Evolutionary conservation across 2,797 vertebrate genomes (phyloP).

Genomic region (Microtus californicus): DNA sequence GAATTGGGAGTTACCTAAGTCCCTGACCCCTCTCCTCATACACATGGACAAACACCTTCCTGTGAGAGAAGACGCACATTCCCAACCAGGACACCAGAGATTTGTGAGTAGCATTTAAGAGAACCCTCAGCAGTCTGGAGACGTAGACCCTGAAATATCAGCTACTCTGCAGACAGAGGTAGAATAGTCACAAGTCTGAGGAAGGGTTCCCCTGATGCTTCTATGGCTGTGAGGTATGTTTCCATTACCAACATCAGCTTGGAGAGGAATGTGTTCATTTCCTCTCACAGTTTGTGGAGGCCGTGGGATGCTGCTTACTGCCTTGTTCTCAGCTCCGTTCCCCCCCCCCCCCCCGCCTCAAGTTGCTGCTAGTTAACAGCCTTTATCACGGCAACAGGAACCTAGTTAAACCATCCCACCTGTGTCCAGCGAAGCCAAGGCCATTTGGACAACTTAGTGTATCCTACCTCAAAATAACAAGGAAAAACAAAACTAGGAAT

Average conservation of each 20-base stretch:
- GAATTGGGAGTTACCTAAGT: background rate
- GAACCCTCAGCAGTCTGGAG: background rate
- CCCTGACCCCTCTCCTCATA: accelerated
- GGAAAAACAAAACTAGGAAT: background rate
- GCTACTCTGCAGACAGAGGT: background rate
- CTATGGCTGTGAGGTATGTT: background rate
- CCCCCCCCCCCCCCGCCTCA: background rate
- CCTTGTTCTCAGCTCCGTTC: background rate
- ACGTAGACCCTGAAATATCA: background rate
- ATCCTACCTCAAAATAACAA: background rate
- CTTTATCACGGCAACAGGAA: background rate
- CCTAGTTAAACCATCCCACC: background rate
- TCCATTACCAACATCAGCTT: too few species aligned
- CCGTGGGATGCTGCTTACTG: background rate
- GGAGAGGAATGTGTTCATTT: background rate
- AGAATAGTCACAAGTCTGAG: background rate
- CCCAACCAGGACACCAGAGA: background rate
- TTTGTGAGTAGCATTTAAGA: background rate
- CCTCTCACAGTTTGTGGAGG: background rate
- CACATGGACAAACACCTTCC: background rate
- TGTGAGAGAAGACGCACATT: background rate
- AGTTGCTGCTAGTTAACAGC: background rate
- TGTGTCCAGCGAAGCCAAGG: background rate
- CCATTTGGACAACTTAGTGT: too few species aligned
- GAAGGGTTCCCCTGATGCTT: background rate